phyloP scores from a whole-genome alignment of 2,113 vertebrate species.

The Tylochromis polylepis region DNA sequence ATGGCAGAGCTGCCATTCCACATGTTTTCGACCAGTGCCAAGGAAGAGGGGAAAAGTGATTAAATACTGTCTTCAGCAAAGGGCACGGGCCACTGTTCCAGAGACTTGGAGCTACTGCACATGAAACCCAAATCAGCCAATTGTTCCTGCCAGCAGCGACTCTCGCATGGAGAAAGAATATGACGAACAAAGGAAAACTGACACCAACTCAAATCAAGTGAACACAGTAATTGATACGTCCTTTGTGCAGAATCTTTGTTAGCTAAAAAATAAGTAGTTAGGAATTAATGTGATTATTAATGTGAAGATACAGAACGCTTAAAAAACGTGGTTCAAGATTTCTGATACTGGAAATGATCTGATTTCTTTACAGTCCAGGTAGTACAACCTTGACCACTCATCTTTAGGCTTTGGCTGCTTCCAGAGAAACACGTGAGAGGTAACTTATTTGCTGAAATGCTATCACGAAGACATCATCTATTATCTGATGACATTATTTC shows the following conservation, averaged over 20 bases:
- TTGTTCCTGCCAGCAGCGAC: neutral
- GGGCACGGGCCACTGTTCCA: neutral
- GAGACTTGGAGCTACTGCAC: neutral
- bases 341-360: neutral
- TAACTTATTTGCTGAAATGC: neutral
- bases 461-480: neutral
- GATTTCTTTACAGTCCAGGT: neutral
- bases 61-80: conserved; percentile 26
- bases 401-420: neutral
- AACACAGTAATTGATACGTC: neutral
- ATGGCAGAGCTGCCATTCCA: conserved; percentile 30
- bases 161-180: neutral
- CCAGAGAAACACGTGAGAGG: neutral
- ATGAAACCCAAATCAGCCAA: neutral
- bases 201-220: neutral
- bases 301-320: neutral
- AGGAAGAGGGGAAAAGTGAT: neutral
- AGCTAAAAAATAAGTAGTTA: neutral
- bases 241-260: neutral
- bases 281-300: neutral
- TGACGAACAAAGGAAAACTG: neutral
- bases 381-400: neutral
- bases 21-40: conserved; percentile 15
- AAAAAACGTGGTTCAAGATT: accelerated
- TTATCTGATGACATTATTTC: neutral